Conservation (phyloP, 64 coral and sea anemone species). For the Porites australiensis region DNA sequence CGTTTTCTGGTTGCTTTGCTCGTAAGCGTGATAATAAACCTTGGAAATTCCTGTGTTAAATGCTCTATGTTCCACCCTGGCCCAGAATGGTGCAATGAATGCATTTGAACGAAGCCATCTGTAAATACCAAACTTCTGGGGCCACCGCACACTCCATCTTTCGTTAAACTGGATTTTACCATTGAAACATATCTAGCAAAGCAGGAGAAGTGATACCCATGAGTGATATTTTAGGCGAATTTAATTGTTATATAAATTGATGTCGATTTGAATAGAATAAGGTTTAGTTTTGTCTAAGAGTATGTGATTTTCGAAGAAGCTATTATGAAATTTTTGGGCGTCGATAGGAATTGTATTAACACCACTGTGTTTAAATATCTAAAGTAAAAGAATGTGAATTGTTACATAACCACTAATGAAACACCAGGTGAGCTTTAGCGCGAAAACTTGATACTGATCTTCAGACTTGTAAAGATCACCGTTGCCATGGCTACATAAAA, state of each 20-base stretch:
- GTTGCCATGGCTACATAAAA: too few species aligned
- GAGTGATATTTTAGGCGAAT: too few species aligned
- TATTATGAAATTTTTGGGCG: too few species aligned
- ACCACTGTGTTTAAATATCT: too few species aligned
- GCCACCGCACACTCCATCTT: not conserved
- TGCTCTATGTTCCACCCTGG: not conserved
- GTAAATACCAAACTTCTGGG: constrained; percentile 34
- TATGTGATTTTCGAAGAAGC: too few species aligned
- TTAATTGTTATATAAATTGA: not conserved
- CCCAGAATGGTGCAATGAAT: constrained; percentile 51
- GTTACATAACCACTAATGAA: too few species aligned
- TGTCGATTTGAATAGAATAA: not conserved
- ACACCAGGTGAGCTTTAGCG: too few species aligned
- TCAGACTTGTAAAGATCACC: too few species aligned
- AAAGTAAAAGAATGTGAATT: too few species aligned
- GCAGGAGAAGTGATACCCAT: not conserved
- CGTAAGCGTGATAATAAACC: constrained; percentile 10
- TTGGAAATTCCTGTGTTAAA: not conserved
- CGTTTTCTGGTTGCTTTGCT: not conserved
- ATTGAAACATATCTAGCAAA: constrained; percentile 35
- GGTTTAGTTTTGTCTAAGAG: too few species aligned
- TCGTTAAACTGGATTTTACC: constrained; percentile 39
- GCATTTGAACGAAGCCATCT: not conserved
- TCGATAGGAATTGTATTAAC: too few species aligned
- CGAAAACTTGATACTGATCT: too few species aligned